Percentiles rank a stretch among this genome's conserved stretches.
Conservation (phyloP, 2,888 invertebrate species). For the Plemyria rubiginata region DNA sequence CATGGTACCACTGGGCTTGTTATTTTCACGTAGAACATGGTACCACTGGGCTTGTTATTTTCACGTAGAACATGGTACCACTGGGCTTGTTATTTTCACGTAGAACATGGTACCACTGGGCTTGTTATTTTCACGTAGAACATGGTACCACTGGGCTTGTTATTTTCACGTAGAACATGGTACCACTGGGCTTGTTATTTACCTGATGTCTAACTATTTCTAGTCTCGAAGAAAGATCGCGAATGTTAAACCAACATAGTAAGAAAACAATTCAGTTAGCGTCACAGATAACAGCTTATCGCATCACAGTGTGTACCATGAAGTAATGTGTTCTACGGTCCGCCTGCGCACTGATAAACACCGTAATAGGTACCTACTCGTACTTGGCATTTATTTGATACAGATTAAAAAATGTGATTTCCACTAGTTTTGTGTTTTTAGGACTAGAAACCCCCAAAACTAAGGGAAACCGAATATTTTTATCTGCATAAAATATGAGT, state of each 20-base stretch:
- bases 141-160: neutral
- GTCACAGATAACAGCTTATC: slow-evolving; percentile 44
- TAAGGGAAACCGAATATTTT: no score
- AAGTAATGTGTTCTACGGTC: slow-evolving; percentile 24
- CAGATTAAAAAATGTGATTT: neutral
- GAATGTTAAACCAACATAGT: slow-evolving; percentile 26
- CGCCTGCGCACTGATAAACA: slow-evolving; percentile 26
- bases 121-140: no score
- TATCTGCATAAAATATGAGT: no score
- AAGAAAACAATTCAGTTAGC: slow-evolving; percentile 37
- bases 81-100: slow-evolving; percentile 3
- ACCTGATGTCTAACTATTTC: slow-evolving; percentile 13
- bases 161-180: no score
- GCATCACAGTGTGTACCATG: slow-evolving; percentile 18
- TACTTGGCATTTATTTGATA: neutral
- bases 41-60: neutral
- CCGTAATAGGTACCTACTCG: slow-evolving; percentile 7
- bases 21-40: no score
- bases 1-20: neutral
- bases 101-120: neutral
- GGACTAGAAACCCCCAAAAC: neutral
- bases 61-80: no score
- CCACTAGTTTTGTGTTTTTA: neutral
- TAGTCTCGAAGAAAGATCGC: slow-evolving; percentile 10
- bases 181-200: neutral